Percentiles rank a stretch among this genome's conserved stretches.
These are phyloP conservation scores for Marcusenius ussheri DNA, from an alignment of 2,113 vertebrate species.

Conservation along the genomic window DNA sequence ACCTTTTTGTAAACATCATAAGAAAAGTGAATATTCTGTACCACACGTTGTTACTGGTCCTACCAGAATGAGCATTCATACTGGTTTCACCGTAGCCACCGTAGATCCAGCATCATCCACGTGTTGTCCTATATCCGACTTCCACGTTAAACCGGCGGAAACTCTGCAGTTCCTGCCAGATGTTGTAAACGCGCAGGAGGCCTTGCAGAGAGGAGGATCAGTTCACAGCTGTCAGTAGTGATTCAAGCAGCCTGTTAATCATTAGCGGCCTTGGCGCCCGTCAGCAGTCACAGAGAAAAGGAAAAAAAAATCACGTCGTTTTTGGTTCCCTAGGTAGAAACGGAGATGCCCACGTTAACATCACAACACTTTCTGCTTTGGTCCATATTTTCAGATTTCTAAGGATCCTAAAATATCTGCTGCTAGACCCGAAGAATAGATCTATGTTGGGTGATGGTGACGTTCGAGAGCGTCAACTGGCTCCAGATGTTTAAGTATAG, in stretches of 20 bases:
- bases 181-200: background rate
- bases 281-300: background rate
- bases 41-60: background rate
- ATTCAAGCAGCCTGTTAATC: background rate
- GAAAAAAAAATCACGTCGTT: background rate
- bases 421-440: background rate
- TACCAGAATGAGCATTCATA: background rate
- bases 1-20: background rate
- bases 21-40: background rate
- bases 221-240: background rate
- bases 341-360: background rate
- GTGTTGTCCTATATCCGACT: background rate
- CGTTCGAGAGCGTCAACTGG: background rate
- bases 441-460: background rate
- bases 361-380: background rate
- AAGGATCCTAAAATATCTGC: background rate
- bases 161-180: background rate
- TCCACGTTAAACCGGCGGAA: background rate
- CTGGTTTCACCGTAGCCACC: background rate
- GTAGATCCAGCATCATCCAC: background rate
- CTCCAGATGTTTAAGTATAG: background rate
- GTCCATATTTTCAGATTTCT: background rate
- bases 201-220: background rate
- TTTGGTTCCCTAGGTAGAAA: background rate
- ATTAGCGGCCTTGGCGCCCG: background rate